These are phyloP conservation scores for Thaumetopoea pityocampa DNA, from an alignment of 1,140 invertebrate species.

Conservation along the genomic window DNA sequence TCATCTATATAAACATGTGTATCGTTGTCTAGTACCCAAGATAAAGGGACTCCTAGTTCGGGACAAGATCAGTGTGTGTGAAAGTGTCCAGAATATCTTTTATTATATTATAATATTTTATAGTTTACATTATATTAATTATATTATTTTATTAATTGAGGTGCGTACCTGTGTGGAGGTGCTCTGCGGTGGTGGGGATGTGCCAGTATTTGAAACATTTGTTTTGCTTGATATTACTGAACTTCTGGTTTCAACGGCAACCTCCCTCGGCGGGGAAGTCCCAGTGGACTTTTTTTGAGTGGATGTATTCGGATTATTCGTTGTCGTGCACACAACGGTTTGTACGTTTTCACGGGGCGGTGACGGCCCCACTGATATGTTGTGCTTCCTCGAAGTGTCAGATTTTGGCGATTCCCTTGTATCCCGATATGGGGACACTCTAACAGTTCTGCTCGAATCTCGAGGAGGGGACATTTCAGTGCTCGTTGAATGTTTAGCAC, in stretches of 20 bases:
- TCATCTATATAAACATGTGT: too few relatives aligned
- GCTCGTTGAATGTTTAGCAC: constrained; percentile 14
- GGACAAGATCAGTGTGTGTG: too few relatives aligned
- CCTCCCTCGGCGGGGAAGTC: constrained; percentile 39
- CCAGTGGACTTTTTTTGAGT: constrained; percentile 57
- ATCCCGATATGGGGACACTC: constrained; percentile 24
- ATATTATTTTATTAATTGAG: too few relatives aligned
- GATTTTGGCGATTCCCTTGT: constrained; percentile 14
- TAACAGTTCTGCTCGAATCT: constrained; percentile 17
- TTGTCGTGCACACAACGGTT: constrained; percentile 4
- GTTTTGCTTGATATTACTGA: constrained; percentile 40
- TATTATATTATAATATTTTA: too few relatives aligned
- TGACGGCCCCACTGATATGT: constrained; percentile 54
- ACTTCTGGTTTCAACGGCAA: constrained; percentile 20
- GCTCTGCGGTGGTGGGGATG: constrained; percentile 90
- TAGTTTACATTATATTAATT: too few relatives aligned
- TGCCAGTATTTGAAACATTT: constrained; percentile 78
- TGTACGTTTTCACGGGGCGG: constrained; percentile 39
- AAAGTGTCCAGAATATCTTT: too few relatives aligned
- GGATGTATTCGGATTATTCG: constrained; percentile 8
- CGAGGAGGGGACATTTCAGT: constrained; percentile 21
- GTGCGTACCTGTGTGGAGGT: constrained; percentile 92
- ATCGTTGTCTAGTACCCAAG: too few relatives aligned
- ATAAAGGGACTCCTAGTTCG: too few relatives aligned
- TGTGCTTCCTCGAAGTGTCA: constrained; percentile 33